Evolutionary conservation across 2,888 invertebrate species (phyloP).

Genomic region (Crossocerus cetratus): DNA sequence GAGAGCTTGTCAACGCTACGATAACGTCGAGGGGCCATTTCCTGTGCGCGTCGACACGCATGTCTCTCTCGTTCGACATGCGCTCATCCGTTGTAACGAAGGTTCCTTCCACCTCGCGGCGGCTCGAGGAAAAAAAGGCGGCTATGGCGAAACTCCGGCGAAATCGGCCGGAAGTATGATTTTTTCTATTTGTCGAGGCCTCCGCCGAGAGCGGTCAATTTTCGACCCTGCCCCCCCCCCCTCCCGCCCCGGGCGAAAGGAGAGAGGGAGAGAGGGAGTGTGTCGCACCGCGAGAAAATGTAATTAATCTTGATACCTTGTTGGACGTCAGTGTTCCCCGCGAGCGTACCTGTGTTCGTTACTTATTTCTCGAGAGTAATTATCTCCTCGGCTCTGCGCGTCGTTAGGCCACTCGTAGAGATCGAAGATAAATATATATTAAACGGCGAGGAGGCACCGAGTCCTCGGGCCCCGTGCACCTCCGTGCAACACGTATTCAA

Average conservation of each 20-base stretch:
- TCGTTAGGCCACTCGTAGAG: conserved; percentile 58
- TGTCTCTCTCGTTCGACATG: conserved; percentile 56
- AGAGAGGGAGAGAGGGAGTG: conserved; percentile 10
- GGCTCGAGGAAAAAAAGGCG: conserved; percentile 1
- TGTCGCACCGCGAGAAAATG: conserved; percentile 28
- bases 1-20: conserved; percentile 68
- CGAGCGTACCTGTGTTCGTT: conserved; percentile 12
- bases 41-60: conserved; percentile 54
- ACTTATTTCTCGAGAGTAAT: conserved; percentile 58
- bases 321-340: conserved; percentile 21
- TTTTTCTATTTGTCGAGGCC: not conserved
- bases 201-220: not conserved
- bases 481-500: conserved; percentile 20
- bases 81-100: conserved; percentile 16
- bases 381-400: conserved; percentile 42
- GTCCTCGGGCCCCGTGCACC: not conserved
- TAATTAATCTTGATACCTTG: conserved; percentile 49
- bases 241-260: not conserved
- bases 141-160: not conserved
- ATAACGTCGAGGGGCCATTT: conserved; percentile 60
- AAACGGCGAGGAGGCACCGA: conserved; percentile 54
- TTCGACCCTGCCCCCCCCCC: not conserved
- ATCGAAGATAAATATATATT: conserved; percentile 62
- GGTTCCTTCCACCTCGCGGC: conserved; percentile 31
- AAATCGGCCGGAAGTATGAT: conserved; percentile 6